Evolutionary conservation across 2,797 vertebrate species (phyloP), one percentile per base, ranked within the genome.

Genomic region (Argya squamiceps): DNA sequence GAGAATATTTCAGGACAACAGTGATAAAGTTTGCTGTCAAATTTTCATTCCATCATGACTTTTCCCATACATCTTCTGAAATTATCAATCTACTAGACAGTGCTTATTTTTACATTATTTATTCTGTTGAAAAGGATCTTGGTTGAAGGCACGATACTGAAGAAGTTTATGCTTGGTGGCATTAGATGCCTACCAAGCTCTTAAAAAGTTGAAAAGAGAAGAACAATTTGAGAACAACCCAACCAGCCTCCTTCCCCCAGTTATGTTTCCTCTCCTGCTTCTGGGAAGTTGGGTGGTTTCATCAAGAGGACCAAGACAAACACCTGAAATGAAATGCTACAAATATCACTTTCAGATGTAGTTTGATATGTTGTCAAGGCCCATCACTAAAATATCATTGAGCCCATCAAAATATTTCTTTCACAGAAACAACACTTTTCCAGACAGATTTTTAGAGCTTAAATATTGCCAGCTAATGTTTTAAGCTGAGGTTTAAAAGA

Each of bases 211-310:
- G 36, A 62, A n/a, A 70, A 64, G 3, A 55, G 23, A 22, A 41
- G 24, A 64, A 60, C 8, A 10, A 49, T 46, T 43, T 30, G 64
- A 46, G 59, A 49, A 0, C 6, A 83, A 71, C 17, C 4, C 18
- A 67, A 14, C 2, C 9, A 63, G 3, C 10, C 8, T 84, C 13
- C 15, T 84, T 75, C 7, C 5, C 5, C 17, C 12, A 49, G 0
- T 21, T 37, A 21, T 1, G 0, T 60, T 93, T 56, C 63, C 55
- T 74, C 32, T n/a, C 27, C 65, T 83, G 9, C 5, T 3, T 56
- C 36, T 80, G 34, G 39, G 15, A 75, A 46, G 5, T 18, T 46
- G 8, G 10, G 29, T 2, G 0, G 7, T 55, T 80, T 93, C 64
- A 64, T 79, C 19, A 63, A 74, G 36, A 65, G 15, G 56, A 67